phyloP scores from a whole-genome alignment of 1,140 invertebrate species.

The Grapholita molesta region DNA sequence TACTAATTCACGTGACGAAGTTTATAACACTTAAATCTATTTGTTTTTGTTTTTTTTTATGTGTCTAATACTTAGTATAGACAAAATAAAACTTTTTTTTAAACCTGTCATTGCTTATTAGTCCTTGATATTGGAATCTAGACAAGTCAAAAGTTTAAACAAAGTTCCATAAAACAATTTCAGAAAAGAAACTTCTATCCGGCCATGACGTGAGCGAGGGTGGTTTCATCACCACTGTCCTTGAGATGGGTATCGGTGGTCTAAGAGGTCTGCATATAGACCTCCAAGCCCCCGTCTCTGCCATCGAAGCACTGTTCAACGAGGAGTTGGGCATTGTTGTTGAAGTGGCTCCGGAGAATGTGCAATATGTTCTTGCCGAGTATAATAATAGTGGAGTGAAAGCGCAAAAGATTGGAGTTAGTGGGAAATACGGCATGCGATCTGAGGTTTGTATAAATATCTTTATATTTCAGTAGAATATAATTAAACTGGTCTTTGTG shows the following conservation, averaged over 20 bases:
- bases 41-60: too few species aligned
- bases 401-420: conserved; percentile 86
- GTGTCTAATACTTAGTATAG: too few species aligned
- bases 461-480: too few species aligned
- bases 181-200: conserved; percentile 86
- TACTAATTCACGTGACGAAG: too few species aligned
- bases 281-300: conserved; percentile 73
- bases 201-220: conserved; percentile 99
- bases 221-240: conserved; percentile 91
- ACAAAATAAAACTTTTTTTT: too few species aligned
- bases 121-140: too few species aligned
- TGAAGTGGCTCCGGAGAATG: conserved; percentile 83
- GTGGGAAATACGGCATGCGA: conserved; percentile 82
- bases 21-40: too few species aligned
- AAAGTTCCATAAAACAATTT: too few species aligned
- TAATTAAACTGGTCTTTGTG: too few species aligned
- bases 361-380: conserved; percentile 79
- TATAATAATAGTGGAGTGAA: conserved; percentile 82
- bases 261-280: conserved; percentile 88
- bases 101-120: too few species aligned
- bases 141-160: too few species aligned
- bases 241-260: conserved; percentile 98
- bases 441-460: conserved; percentile 76
- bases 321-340: conserved; percentile 97
- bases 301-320: conserved; percentile 87